Evolutionary conservation across 2,113 vertebrate species (phyloP).

Genomic region (Scatophagus argus): DNA sequence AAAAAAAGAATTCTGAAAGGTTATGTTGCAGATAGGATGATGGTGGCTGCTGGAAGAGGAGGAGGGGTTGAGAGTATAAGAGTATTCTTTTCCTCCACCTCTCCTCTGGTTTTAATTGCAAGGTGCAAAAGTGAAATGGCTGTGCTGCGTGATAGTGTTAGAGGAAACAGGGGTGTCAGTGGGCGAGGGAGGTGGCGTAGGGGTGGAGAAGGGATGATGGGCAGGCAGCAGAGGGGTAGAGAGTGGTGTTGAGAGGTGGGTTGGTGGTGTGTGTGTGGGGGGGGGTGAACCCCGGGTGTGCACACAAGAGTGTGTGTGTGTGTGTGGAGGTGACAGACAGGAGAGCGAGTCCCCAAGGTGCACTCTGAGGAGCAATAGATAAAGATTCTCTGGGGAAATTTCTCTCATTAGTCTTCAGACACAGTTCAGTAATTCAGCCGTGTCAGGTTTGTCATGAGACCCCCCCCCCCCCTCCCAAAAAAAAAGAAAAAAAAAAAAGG

Average conservation of each 20-base stretch:
- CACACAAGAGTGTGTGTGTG: constrained; percentile 17
- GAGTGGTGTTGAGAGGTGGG: constrained; percentile 55
- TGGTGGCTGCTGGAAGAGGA: constrained; percentile 13
- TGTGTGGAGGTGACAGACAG: constrained; percentile 92
- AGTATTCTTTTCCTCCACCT: constrained; percentile 75
- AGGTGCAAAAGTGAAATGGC: constrained; percentile 98
- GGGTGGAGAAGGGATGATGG: constrained; percentile 75
- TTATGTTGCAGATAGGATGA: constrained; percentile 60
- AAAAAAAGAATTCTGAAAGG: constrained; percentile 63
- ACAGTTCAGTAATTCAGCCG: constrained; percentile 97
- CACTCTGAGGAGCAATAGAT: constrained; percentile 93
- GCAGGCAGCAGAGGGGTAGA: constrained; percentile 88
- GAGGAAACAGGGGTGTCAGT: constrained; percentile 93
- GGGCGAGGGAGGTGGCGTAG: constrained; percentile 82
- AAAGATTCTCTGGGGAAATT: constrained; percentile 95
- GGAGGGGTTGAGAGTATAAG: constrained; percentile 41
- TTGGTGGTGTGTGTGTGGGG: constrained; percentile 60
- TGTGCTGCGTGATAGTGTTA: constrained; percentile 91
- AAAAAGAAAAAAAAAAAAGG: constrained; percentile 55
- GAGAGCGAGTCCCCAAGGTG: constrained; percentile 92
- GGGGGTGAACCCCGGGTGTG: constrained; percentile 43
- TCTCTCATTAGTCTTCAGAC: constrained; percentile 98
- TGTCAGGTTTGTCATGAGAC: constrained; percentile 93
- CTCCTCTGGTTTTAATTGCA: constrained; percentile 94
- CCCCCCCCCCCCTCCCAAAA: no score